Percentiles rank a stretch among this genome's conserved stretches.
These are phyloP conservation scores for Myotis vivesi DNA, from an alignment of 2,797 vertebrate genomes.

Conservation along the genomic window DNA sequence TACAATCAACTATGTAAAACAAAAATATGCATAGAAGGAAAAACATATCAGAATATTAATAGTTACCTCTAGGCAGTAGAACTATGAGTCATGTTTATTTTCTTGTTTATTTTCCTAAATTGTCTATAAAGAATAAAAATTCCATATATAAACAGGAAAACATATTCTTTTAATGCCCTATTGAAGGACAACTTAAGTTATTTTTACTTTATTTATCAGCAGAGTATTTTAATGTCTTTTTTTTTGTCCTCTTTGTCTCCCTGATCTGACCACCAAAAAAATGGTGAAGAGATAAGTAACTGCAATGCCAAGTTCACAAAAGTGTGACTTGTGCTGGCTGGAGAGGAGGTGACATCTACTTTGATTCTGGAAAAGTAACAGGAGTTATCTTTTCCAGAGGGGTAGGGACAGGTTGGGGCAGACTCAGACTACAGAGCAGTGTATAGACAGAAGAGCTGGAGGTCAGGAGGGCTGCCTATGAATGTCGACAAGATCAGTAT, in stretches of 20 bases:
- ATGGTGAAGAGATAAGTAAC: neutral
- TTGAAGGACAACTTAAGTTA: neutral
- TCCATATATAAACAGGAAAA: neutral
- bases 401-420: neutral
- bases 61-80: neutral
- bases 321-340: neutral
- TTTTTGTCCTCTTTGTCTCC: neutral
- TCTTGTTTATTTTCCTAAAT: conserved; percentile 21
- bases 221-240: neutral
- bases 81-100: neutral
- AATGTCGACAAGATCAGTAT: too few species aligned
- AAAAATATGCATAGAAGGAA: neutral
- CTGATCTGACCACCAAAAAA: neutral
- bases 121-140: neutral
- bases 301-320: neutral
- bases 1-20: neutral
- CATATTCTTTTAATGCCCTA: neutral
- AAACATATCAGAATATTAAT: neutral
- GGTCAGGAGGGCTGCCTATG: neutral
- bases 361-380: neutral
- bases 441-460: neutral
- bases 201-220: neutral
- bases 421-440: neutral
- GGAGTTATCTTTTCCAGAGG: neutral
- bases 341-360: neutral